Percentiles rank a stretch among this genome's conserved stretches.
phyloP scores from a whole-genome alignment of 2,797 vertebrate species.

The Anisognathus igniventris region DNA sequence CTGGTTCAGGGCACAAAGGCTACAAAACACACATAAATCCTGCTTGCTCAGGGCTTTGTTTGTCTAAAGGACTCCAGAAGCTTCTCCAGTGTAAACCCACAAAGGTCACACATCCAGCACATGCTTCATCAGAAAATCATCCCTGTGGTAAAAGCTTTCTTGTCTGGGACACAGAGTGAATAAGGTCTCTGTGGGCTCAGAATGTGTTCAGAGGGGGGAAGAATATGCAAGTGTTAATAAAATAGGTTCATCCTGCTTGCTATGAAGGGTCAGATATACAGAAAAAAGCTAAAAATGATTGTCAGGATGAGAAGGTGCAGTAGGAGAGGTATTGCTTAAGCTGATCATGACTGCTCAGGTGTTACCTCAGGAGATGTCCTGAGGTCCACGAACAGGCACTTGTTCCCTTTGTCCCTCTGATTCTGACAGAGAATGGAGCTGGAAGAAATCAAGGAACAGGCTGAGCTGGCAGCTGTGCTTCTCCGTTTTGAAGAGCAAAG shows the following conservation, averaged over 20 bases:
- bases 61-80: not conserved
- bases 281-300: not conserved
- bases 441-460: not conserved
- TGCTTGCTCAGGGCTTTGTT: slow-evolving; percentile 4
- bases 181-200: not conserved
- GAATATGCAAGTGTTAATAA: not conserved
- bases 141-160: slow-evolving; percentile 24
- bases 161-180: not conserved
- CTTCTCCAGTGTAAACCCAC: slow-evolving; percentile 38
- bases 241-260: not conserved
- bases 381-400: not conserved
- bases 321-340: not conserved
- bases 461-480: not conserved
- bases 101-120: slow-evolving; percentile 7
- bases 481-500: not conserved
- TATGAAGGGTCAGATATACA: not conserved
- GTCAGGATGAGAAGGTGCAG: not conserved
- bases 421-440: not conserved
- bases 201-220: not conserved
- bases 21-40: not conserved
- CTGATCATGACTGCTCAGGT: not conserved
- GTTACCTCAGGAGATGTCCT: not conserved
- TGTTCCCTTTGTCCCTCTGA: not conserved
- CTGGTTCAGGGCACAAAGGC: not conserved
- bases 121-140: slow-evolving; percentile 19